Evolutionary conservation across 2,797 vertebrate genomes (phyloP).

Genomic region (Channallabes apus): DNA sequence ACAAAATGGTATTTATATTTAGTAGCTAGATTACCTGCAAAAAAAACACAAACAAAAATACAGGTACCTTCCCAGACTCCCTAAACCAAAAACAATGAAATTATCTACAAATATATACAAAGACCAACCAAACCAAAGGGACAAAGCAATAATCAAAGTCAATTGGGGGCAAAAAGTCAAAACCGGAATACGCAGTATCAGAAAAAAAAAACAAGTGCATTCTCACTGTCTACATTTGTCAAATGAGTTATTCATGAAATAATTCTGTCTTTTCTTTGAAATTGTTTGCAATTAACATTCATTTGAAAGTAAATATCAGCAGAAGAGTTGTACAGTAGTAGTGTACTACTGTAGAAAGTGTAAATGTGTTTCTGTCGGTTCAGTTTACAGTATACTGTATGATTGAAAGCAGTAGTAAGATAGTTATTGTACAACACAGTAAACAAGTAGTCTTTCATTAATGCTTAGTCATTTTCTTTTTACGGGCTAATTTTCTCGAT

Average conservation of each 20-base stretch:
- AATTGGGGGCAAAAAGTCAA: too few species aligned
- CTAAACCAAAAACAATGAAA: too few species aligned
- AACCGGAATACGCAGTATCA: too few species aligned
- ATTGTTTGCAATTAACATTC: background rate
- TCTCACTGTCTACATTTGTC: background rate
- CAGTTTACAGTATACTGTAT: background rate
- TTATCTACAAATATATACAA: too few species aligned
- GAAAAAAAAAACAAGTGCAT: background rate
- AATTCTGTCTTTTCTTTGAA: background rate
- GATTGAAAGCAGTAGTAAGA: background rate
- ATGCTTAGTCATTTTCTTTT: background rate
- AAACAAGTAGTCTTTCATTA: background rate
- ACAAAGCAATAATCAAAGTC: too few species aligned
- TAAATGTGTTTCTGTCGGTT: background rate
- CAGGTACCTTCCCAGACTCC: too few species aligned
- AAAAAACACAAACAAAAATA: too few species aligned
- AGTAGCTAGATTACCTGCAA: too few species aligned
- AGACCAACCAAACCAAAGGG: too few species aligned
- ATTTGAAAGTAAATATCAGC: background rate
- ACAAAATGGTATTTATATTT: too few species aligned
- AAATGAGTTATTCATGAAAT: background rate
- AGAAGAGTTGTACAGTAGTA: background rate
- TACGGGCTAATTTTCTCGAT: too few species aligned
- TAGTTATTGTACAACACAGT: background rate
- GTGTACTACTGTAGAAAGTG: background rate